phyloP scores from a whole-genome alignment of 2,113 vertebrate species.

The Rhinoderma darwinii region DNA sequence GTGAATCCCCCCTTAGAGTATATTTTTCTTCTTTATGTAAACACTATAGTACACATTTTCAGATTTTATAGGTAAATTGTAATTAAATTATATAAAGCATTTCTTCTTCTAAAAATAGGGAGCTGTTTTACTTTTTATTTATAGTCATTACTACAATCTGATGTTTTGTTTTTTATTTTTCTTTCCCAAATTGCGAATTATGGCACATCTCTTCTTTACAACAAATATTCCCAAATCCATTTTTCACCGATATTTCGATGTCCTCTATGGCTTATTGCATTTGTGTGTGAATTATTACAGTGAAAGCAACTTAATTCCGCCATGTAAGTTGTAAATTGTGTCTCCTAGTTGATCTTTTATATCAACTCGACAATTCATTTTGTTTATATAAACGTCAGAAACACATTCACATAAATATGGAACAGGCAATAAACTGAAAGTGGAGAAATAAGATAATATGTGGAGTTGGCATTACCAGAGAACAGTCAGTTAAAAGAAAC shows the following conservation, averaged over 20 bases:
- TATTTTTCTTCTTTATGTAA: no score
- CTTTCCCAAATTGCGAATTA: conserved; percentile 7
- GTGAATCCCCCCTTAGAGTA: no score
- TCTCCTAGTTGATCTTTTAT: conserved; percentile 59
- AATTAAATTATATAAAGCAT: background rate
- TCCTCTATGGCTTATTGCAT: conserved; percentile 53
- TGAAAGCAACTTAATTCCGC: conserved; percentile 55
- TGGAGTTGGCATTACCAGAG: conserved; percentile 32
- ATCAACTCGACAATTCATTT: conserved; percentile 57
- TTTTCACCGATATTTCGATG: conserved; percentile 48
- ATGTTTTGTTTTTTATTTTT: conserved; percentile 20
- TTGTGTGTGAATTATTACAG: conserved; percentile 55
- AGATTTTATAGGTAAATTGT: background rate
- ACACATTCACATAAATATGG: conserved; percentile 61
- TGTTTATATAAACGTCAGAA: conserved; percentile 58
- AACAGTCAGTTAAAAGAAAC: conserved; percentile 31
- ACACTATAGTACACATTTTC: no score
- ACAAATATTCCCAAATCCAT: conserved; percentile 30
- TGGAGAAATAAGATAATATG: conserved; percentile 48
- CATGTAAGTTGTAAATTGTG: conserved; percentile 57
- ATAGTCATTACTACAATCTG: background rate
- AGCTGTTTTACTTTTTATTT: conserved; percentile 1
- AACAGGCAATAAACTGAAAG: conserved; percentile 57
- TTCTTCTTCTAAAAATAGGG: background rate
- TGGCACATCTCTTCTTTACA: conserved; percentile 28